Base-by-base conservation (phyloP, 2,888 invertebrate species). In the Cephus sareptanus region DNA sequence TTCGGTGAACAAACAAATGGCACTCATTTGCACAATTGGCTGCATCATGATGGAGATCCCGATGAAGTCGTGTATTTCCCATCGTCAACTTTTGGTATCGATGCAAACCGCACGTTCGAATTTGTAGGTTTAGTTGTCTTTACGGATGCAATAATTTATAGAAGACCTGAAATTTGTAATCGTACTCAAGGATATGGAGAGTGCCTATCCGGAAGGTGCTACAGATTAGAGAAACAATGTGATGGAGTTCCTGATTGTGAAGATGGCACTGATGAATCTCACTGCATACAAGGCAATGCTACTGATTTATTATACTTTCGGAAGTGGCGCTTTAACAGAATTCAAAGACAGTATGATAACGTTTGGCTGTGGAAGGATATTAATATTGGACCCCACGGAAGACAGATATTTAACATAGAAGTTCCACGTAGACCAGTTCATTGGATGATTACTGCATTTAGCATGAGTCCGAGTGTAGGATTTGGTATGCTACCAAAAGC, bases 351-450 rank as follows among this genome's bases (percentile, higher is more conserved):
- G 89, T 98, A 98, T 92, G 97, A 98, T 87, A 98, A 98, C 92
- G 96, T 97, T 79, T 99, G 98, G 98, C 92, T 98, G 77, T 99
- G 98, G 98, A 95, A 95, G 81, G 98, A 98, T 92, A 95, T 97
- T 76, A 98, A 98, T 91, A 97, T 98, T 88, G 98, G 97, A 0
- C 97, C 98, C 33, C 97, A 97, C 91, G 98, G 98, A 0, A 94
- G 98, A 11, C 96, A 94, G 88, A 97, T 98, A 79, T 97, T 98
- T 92, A 96, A 96, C 78, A 93, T 96, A 73, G 96, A 96, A 69
- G 97, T 97, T n/a, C 97, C 97, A 0, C 93, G 95, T 79, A 92
- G 94, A 77, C 98, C 98, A 0, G 97, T 96, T 0, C 96, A 96
- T 86, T 99, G 98, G 98, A 97, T 98, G 93, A 94, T 99, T 1